Evolutionary conservation across 2,113 vertebrate genomes (phyloP).

Genomic region (Laticauda colubrina): DNA sequence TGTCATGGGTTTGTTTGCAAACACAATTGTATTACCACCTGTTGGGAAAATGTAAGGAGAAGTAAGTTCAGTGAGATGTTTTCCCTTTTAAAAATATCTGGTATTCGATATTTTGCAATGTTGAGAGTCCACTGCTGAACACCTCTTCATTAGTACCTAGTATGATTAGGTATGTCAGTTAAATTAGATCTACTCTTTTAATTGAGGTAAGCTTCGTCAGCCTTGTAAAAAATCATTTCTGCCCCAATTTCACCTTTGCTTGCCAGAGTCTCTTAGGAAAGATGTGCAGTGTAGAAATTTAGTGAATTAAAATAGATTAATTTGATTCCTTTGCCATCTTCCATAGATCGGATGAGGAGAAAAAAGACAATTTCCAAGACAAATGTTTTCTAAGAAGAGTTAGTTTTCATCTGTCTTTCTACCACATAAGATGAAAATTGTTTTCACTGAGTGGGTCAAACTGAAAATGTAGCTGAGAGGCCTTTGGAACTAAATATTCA

Average conservation of each 20-base stretch:
- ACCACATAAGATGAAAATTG: background rate
- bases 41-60: background rate
- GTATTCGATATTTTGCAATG: background rate
- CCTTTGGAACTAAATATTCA: background rate
- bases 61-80: constrained; percentile 14
- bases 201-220: constrained; percentile 20
- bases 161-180: background rate
- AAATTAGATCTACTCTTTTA: background rate
- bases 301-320: background rate
- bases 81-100: constrained; percentile 12
- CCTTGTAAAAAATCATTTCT: background rate
- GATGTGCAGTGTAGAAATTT: background rate
- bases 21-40: constrained; percentile 19
- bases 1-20: constrained; percentile 20
- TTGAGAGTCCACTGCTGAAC: background rate
- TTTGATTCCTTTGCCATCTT: background rate
- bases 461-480: background rate
- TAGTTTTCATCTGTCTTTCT: background rate
- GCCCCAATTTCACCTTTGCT: no score
- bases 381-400: background rate
- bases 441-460: background rate
- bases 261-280: background rate
- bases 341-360: background rate
- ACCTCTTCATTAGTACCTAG: background rate
- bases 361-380: background rate